Base-by-base conservation (phyloP, 1,140 invertebrate species). In the Bradynema listronoti region DNA sequence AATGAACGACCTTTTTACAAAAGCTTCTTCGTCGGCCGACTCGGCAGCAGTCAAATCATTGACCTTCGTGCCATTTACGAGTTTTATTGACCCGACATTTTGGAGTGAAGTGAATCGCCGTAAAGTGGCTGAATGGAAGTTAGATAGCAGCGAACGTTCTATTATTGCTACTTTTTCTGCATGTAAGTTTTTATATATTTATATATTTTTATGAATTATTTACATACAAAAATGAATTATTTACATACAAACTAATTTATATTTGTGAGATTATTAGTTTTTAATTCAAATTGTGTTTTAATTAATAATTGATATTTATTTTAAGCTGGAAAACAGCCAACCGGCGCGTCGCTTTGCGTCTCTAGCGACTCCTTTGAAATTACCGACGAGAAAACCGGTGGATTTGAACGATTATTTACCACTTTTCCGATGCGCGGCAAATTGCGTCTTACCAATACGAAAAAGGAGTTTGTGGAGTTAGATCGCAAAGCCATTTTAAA, bases 61-160 rank as follows among this genome's bases (percentile, higher is more conserved):
- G 47, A n/a, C 42, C 2, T 68, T 68, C 46, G 43, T 73, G 36
- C 67, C 67, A 11, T 62, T 69, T 16, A 39, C 29, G 19, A 53
- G 45, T 6, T 72, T 68, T 33, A 57, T 64, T 56, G 67, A 69
- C 36, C 63, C 63, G 1, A 22, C 68, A 2, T 69, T 69, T 49
- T 69, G 67, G 67, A 63, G 41, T 57, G 69, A 69, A 55, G 49
- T 69, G 5, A 69, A 61, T 53, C 56, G 49, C 27, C 65, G 30
- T 0, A 67, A 69, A 43, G 42, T 56, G 4, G 52, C 41, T 25
- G 30, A 63, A n/a, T 65, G 63, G 63, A 61, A 68, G 19, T 52
- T 65, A 14, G 63, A 65, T 33, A 54, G 66, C 25, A 41, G 42
- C 11, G 49, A 39, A 9, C 33, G 47, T 32, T 22, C 33, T 2